Base-by-base conservation (phyloP, 2,888 invertebrate genomes). In the Amblyjoppa fuscipennis region DNA sequence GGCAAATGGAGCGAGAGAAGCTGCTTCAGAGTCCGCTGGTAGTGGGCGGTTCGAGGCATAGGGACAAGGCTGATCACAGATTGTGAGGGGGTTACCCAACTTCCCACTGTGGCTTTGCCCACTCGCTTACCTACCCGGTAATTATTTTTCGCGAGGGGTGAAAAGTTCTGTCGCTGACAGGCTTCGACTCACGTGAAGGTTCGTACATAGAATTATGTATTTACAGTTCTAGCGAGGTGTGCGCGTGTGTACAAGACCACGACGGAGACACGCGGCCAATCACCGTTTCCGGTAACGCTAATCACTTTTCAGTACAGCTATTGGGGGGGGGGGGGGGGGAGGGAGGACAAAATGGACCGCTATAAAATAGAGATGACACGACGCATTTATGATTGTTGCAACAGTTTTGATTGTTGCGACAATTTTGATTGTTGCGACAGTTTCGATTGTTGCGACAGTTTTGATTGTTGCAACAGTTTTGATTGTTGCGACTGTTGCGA, bases 121-220 rank as follows among this genome's bases (percentile, higher is more conserved):
- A 71, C 71, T 85, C 81, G 56, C 74, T 70, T 45, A 41, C 70
- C 53, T 75, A 59, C 78, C 75, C 78, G 90, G 91, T 93, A 93
- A 93, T 93, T 93, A 93, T 93, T 93, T 93, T 93, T 93, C 90
- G 25, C 91, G 92, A 91, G 92, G 66, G 93, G 92, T 91, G 93
- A 92, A 92, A 92, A 91, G 87, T 90, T 56, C 84, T 85, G 84
- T 45, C 41, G 78, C 51, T 79, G 84, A 81, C 84, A 85, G 84
- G 78, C 70, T 81, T 85, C 78, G 70, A 59, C 45, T 76, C 25
- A 74, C 76, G 38, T n/a, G 34, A 66, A 68, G 51, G 4, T 34
- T 68, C 59, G 49, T 53, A 49, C 45, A 45, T 75, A 41, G 28
- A 59, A 59, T 25, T 56, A 66, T 38, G 45, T 31, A 49, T 70